Evolutionary conservation across 2,888 invertebrate genomes (phyloP), one percentile per base, ranked within the genome.

Genomic region (Cryptocephalus moraei): DNA sequence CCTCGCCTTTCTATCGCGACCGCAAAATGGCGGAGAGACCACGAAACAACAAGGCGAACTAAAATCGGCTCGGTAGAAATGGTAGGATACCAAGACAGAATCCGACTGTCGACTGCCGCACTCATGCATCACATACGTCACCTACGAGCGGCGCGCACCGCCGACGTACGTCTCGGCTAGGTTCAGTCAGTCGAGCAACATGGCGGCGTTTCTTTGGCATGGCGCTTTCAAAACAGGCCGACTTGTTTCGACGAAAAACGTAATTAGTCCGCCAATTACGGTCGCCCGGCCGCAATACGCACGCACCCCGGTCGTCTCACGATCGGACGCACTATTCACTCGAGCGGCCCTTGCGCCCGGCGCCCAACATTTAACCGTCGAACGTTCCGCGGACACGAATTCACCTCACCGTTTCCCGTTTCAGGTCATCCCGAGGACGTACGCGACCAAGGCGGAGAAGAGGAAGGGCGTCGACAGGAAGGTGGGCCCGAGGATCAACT

Each of bases 11-110:
- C 86, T 84, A 86, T 86, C 62, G 86, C 85, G 86, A 87, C 84
- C 81, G 84, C 82, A 87, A 85, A 84, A 89, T 89, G 88, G 89
- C 88, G 87, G 86, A 84, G 86, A 84, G 77, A 82, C 81, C 79
- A 58, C 56, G 58, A 56, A 58, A 83, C 81, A 82, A 84, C 82
- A 82, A 84, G 82, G 83, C 80, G 81, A 81, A 80, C 78, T 79
- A 79, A 70, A 58, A 70, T 75, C 77, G 76, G 77, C 77, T 65
- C 74, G 76, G 73, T 62, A 64, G 61, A 65, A 22, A 36, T 36
- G 36, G 36, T 36, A 36, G 36, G 12, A 64, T 62, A 59, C 55
- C 58, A 71, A 59, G 58, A 55, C 51, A 47, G 48, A 52, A 63
- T 62, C 58, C 57, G 54, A 47, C 57, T 56, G 46, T 58, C 57